phyloP scores from a whole-genome alignment of 2,797 vertebrate species.

The Arctocebus calabarensis region DNA sequence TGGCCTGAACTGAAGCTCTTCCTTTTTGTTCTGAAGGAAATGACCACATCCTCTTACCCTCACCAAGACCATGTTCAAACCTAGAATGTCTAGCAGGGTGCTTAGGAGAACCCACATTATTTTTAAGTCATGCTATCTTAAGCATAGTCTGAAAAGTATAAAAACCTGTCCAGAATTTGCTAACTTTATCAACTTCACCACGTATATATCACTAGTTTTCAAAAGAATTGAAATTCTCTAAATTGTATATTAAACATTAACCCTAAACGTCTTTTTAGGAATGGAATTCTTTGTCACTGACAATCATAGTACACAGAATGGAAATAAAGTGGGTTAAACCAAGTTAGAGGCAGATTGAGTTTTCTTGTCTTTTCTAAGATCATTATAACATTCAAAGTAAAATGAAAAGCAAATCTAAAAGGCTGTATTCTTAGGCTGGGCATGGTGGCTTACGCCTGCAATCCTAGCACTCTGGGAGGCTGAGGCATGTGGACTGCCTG shows the following conservation, averaged over 20 bases:
- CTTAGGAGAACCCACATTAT: neutral
- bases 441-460: too few relatives aligned
- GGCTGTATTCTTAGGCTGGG: neutral
- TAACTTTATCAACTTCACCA: neutral
- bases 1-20: neutral
- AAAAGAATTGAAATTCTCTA: constrained; percentile 13
- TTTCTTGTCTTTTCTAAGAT: constrained; percentile 38
- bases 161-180: neutral
- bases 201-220: constrained; percentile 7
- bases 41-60: neutral
- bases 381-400: neutral
- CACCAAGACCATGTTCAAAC: constrained; percentile 17
- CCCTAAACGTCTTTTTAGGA: neutral
- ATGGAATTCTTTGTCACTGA: constrained; percentile 28
- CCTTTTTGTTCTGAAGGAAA: constrained; percentile 50
- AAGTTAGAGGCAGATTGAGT: neutral
- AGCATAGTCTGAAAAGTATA: neutral
- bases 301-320: neutral
- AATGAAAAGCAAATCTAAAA: constrained; percentile 10
- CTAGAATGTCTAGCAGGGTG: neutral
- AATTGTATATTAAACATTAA: neutral
- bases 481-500: too few relatives aligned
- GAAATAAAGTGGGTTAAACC: constrained; percentile 16
- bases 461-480: too few relatives aligned
- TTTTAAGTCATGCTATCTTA: constrained; percentile 36